Percentiles rank a stretch among this genome's conserved stretches.
phyloP scores from a whole-genome alignment of 2,797 vertebrate species.

The Microctenopoma steveboyesi region DNA sequence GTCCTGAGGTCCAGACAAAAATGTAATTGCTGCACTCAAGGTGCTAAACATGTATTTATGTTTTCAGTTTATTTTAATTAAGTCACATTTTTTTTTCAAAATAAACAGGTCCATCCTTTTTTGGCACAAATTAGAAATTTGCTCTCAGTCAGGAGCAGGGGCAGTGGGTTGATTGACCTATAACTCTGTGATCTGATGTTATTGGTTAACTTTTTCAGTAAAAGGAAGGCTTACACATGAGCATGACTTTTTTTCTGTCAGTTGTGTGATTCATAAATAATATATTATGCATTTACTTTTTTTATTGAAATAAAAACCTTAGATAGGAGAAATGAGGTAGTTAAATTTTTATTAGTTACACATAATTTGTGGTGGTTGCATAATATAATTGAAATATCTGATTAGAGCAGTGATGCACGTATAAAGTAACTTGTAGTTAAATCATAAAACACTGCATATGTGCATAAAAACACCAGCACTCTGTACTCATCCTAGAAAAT shows the following conservation, averaged over 20 bases:
- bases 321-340: background rate
- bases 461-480: background rate
- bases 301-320: too few species aligned
- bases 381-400: background rate
- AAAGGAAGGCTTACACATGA: background rate
- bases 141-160: background rate
- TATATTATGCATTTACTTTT: too few species aligned
- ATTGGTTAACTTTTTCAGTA: background rate
- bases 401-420: background rate
- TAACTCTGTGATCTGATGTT: background rate
- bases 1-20: conserved; percentile 1
- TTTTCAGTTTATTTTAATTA: background rate
- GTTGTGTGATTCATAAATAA: background rate
- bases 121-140: background rate
- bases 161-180: background rate
- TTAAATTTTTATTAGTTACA: background rate
- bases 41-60: background rate
- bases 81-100: conserved; percentile 1
- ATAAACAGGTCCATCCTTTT: background rate
- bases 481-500: conserved; percentile 12
- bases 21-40: background rate
- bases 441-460: background rate
- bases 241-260: background rate
- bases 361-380: background rate
- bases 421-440: background rate